Evolutionary conservation across 2,888 invertebrate species (phyloP).

Genomic region (Phania funesta): DNA sequence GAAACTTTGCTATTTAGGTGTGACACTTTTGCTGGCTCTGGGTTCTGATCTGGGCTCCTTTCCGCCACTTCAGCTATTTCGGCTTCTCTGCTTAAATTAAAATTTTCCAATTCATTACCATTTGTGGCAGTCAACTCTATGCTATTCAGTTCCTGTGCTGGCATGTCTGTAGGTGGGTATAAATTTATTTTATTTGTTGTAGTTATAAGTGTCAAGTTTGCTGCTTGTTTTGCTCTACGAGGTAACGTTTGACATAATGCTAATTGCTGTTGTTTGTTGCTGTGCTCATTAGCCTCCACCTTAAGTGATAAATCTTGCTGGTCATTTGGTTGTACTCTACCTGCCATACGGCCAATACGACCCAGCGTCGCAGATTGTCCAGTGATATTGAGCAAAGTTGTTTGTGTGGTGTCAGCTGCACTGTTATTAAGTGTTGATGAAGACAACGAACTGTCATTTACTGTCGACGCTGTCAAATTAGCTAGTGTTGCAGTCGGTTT

Average conservation of each 20-base stretch:
- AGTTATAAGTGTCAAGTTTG: constrained; percentile 15
- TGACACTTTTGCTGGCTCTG: background rate
- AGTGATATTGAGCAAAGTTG: constrained; percentile 65
- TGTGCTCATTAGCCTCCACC: constrained; percentile 56
- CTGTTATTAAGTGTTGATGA: constrained; percentile 62
- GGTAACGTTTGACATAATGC: constrained; percentile 48
- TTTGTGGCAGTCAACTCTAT: constrained; percentile 8
- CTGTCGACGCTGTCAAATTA: constrained; percentile 69
- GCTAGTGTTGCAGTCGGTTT: constrained; percentile 67
- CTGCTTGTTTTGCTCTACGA: constrained; percentile 34
- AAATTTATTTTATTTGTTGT: constrained; percentile 23
- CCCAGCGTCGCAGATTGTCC: constrained; percentile 64
- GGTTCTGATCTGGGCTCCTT: background rate
- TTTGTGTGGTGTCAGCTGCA: constrained; percentile 61
- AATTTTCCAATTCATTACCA: background rate
- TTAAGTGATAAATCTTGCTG: constrained; percentile 46
- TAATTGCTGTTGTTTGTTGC: constrained; percentile 52
- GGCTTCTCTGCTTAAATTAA: background rate
- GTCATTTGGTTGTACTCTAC: constrained; percentile 30
- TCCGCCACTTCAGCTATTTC: background rate
- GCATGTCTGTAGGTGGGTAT: constrained; percentile 19
- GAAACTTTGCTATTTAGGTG: constrained; percentile 42
- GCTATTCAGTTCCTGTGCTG: background rate
- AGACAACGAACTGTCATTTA: constrained; percentile 67
- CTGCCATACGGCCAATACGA: constrained; percentile 51